phyloP scores from a whole-genome alignment of 92 coral and sea anemone species.

The Umimayanthus kanabou region DNA sequence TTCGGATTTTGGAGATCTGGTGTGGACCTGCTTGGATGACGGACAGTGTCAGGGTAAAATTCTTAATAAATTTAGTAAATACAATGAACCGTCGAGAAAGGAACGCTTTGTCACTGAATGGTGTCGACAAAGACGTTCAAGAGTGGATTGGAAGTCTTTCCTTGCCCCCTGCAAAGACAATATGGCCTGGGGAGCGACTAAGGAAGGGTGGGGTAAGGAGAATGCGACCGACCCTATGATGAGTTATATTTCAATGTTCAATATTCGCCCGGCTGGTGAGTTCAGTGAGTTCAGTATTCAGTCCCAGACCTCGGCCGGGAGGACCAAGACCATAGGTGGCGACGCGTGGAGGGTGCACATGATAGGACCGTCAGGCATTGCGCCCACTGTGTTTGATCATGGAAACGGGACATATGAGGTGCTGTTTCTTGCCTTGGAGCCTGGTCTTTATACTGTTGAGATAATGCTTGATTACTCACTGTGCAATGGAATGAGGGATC shows the following conservation, averaged over 20 bases:
- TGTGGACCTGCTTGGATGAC: conserved; percentile 32
- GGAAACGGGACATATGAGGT: conserved; percentile 43
- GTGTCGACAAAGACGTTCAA: conserved; percentile 37
- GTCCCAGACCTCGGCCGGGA: conserved; percentile 23
- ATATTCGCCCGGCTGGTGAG: conserved; percentile 50
- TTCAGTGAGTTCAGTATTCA: conserved; percentile 37
- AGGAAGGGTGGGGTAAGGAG: conserved; percentile 44
- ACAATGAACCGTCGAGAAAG: neutral
- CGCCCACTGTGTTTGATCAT: conserved; percentile 33
- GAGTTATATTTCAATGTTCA: conserved; percentile 38
- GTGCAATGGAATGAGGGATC: conserved; percentile 40
- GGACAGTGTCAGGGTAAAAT: neutral
- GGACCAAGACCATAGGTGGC: conserved; percentile 37
- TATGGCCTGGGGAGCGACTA: conserved; percentile 52
- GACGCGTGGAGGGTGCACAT: conserved; percentile 46
- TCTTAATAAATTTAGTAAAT: neutral
- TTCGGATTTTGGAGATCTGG: conserved; percentile 12
- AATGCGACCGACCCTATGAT: conserved; percentile 32
- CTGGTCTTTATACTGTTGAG: conserved; percentile 40
- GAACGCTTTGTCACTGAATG: conserved; percentile 27
- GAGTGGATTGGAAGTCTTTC: conserved; percentile 47
- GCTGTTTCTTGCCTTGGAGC: conserved; percentile 32
- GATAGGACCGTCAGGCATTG: conserved; percentile 36
- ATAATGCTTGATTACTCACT: conserved; percentile 41
- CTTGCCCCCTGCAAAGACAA: conserved; percentile 43